Evolutionary conservation across 2,113 vertebrate genomes (phyloP).

Genomic region (Entelurus aequoreus): DNA sequence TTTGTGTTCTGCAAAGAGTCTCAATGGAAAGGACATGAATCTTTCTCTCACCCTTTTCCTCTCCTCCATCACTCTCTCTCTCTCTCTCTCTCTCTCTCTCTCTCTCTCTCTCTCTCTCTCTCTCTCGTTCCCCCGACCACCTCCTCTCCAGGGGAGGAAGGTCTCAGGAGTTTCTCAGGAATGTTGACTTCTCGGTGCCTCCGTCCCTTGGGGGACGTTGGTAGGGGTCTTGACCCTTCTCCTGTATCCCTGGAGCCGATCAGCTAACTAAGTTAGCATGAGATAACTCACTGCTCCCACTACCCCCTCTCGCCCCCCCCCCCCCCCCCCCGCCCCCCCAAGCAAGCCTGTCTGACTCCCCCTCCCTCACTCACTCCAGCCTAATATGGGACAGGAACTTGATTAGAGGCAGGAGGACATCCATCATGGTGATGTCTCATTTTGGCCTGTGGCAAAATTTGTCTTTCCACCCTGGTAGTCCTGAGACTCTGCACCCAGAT

Average conservation of each 20-base stretch:
- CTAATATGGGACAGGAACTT: conserved; percentile 57
- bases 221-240: conserved; percentile 67
- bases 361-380: conserved; percentile 48
- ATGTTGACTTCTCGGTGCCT: conserved; percentile 71
- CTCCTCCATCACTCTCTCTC: conserved; percentile 39
- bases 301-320: conserved; percentile 5
- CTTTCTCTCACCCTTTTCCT: conserved; percentile 31
- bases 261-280: conserved; percentile 79
- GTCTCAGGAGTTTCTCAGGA: conserved; percentile 74
- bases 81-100: conserved; percentile 32
- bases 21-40: conserved; percentile 53
- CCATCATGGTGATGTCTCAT: conserved; percentile 49
- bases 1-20: conserved; percentile 19
- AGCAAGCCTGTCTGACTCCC: conserved; percentile 41
- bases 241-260: conserved; percentile 73
- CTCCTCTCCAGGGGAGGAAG: conserved; percentile 59
- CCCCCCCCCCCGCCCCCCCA: too few species aligned
- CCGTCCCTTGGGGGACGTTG: conserved; percentile 66
- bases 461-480: conserved; percentile 40
- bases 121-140: conserved; percentile 47
- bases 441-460: conserved; percentile 36
- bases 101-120: too few species aligned
- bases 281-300: conserved; percentile 79
- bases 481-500: conserved; percentile 27
- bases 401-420: conserved; percentile 50